A percentile compares a stretch with the other conserved stretches of the same genome.
phyloP scores from a whole-genome alignment of 2,797 vertebrate species.

The Lepilemur septentrionalis region DNA sequence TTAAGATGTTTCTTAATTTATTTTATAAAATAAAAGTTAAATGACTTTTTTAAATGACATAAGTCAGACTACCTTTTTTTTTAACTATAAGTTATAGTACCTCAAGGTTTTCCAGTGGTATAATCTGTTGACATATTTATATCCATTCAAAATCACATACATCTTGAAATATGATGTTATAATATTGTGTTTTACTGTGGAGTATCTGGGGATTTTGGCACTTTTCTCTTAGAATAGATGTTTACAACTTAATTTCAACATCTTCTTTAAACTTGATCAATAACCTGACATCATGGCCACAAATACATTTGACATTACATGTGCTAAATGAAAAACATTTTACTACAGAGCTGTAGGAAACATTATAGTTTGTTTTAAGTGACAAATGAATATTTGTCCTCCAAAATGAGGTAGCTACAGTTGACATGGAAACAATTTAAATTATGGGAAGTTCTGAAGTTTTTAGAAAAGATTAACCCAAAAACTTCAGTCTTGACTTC shows the following conservation, averaged over 20 bases:
- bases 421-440: background rate
- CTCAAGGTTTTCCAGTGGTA: background rate
- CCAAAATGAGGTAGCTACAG: background rate
- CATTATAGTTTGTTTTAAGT: background rate
- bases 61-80: background rate
- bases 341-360: background rate
- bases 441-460: background rate
- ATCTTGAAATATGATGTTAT: background rate
- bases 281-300: background rate
- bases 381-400: background rate
- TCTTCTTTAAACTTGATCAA: background rate
- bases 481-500: background rate
- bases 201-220: background rate
- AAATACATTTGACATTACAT: background rate
- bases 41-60: background rate
- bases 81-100: background rate
- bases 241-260: background rate
- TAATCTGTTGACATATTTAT: background rate
- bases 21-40: background rate
- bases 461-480: background rate
- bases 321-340: background rate
- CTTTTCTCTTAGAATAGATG: background rate
- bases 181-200: background rate
- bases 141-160: background rate
- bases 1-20: background rate